Evolutionary conservation across 2,888 invertebrate species (phyloP), one percentile per base, ranked within the genome.

Genomic region (Camptogramma bilineatum): DNA sequence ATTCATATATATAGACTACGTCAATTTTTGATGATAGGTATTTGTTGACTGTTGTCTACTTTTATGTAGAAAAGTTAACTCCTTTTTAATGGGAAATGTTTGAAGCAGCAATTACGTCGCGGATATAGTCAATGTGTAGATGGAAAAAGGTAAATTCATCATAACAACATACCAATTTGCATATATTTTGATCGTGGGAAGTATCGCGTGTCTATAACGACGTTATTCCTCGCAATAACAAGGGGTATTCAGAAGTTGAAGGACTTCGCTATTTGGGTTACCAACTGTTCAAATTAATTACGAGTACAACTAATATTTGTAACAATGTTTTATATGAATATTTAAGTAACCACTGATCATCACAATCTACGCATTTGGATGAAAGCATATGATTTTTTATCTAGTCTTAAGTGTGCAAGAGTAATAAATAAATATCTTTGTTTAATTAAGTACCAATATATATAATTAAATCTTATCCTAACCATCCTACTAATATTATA

Each of bases 131-230:
- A 39, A 13, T 39, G 13, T 13, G 13, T 7, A n/a, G 44, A 1
- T 13, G 44, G 16, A 44, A 44, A 44, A 44, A 16, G 44, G 16
- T 44, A 44, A 44, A 44, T 44, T 7, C 21, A 9, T 53, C 34
- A 52, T 39, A 61, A 52, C 50, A 61, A 61, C 42, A 57, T 50
- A 57, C 50, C 53, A 61, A 65, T 65, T 58, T 62, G 46, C 58
- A 62, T 62, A 54, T 58, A 48, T 58, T 66, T 61, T 58, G 28
- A 54, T 46, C 58, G 42, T 58, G 54, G 47, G 50, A 58, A 55
- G 52, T 58, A 62, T 66, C 52, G 66, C 66, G 66, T 66, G 66
- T 55, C 39, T n/a, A 34, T 66, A 66, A 66, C 58, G 65, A 62
- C 53, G 61, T 65, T 65, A 51, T 61, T 65, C 51, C 52, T 57